These are phyloP conservation scores for Brassicogethes aeneus DNA, from an alignment of 2,888 invertebrate species.

Conservation along the genomic window DNA sequence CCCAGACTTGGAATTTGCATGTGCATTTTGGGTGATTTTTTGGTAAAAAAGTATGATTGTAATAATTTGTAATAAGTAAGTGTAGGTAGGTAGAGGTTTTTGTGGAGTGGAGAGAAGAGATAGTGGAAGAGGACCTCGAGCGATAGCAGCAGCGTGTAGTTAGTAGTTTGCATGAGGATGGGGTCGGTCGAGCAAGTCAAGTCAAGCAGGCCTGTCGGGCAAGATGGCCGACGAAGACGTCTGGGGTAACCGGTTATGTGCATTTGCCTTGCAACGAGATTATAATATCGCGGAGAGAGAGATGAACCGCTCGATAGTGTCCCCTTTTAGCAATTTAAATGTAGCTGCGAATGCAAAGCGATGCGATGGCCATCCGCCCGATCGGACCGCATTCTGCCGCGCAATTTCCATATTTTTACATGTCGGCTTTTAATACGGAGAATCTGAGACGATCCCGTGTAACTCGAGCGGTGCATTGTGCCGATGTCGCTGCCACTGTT, in stretches of 20 bases:
- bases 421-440: conserved; percentile 26
- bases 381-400: conserved; percentile 30
- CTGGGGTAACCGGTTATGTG: conserved; percentile 40
- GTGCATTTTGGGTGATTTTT: too few relatives aligned
- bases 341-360: conserved; percentile 40
- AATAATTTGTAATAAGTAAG: too few relatives aligned
- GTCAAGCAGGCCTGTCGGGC: conserved; percentile 16
- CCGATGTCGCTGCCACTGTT: conserved; percentile 27
- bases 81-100: too few relatives aligned
- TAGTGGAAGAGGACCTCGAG: background rate
- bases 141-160: conserved; percentile 12
- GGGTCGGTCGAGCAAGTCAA: conserved; percentile 4
- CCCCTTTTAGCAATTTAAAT: conserved; percentile 44
- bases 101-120: too few relatives aligned
- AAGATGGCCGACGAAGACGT: conserved; percentile 36
- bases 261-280: conserved; percentile 41
- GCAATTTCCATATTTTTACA: conserved; percentile 35
- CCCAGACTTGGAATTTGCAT: too few relatives aligned
- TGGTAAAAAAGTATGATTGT: too few relatives aligned
- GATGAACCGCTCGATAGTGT: conserved; percentile 39
- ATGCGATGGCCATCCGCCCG: conserved; percentile 28
- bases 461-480: conserved; percentile 28
- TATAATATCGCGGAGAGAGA: conserved; percentile 39
- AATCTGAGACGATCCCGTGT: conserved; percentile 21
- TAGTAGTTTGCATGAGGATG: conserved; percentile 31